phyloP scores from a whole-genome alignment of 2,888 invertebrate genomes.

The Folsomia manolachei region DNA sequence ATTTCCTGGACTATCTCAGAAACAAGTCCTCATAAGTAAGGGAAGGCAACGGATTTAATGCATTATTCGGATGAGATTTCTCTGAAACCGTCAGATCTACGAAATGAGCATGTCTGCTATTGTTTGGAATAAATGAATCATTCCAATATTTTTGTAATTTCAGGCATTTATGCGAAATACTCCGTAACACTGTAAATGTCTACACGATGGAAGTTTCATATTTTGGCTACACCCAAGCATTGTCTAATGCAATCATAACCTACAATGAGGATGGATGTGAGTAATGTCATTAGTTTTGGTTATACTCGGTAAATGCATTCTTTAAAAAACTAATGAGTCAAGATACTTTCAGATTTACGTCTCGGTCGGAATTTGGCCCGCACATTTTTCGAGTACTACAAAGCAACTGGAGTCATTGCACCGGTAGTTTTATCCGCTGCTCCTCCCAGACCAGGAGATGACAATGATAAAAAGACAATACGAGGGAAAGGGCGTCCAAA shows the following conservation, averaged over 20 bases:
- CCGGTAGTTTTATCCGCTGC: conserved; percentile 55
- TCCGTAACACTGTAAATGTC: conserved; percentile 77
- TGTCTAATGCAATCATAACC: conserved; percentile 68
- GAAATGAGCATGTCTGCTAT: no score
- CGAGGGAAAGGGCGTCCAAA: conserved; percentile 40
- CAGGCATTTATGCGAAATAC: conserved; percentile 64
- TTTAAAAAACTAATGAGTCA: no score
- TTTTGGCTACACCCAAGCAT: conserved; percentile 75
- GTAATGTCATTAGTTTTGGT: conserved; percentile 57
- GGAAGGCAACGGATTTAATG: no score
- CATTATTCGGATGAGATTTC: no score
- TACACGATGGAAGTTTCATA: conserved; percentile 89
- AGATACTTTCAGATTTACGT: conserved; percentile 69
- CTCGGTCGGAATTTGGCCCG: conserved; percentile 73
- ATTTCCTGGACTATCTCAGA: no score
- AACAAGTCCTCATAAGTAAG: no score
- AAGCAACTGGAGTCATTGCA: conserved; percentile 68
- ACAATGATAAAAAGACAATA: conserved; percentile 55
- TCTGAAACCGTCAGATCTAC: no score
- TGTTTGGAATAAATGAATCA: no score
- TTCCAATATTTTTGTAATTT: background rate
- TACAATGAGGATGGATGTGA: conserved; percentile 96
- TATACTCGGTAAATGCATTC: background rate
- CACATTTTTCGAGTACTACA: conserved; percentile 77
- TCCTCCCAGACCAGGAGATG: conserved; percentile 56